Evolutionary conservation across 2,113 vertebrate genomes (phyloP).

Genomic region (Microtus richardsoni): DNA sequence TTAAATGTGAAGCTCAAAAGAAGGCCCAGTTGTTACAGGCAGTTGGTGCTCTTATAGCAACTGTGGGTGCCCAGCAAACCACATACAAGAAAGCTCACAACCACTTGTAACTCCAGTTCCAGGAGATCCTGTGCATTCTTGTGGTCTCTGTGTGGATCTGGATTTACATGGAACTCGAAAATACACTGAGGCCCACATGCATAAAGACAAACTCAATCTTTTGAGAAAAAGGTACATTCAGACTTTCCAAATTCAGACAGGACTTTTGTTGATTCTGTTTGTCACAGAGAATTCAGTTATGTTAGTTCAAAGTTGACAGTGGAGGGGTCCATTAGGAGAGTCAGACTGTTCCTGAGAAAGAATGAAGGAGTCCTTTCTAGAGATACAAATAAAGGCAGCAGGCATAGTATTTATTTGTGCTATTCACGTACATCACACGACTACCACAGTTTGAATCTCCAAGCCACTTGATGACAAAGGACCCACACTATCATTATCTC

Average conservation of each 20-base stretch:
- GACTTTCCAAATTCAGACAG: neutral
- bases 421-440: neutral
- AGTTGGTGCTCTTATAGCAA: neutral
- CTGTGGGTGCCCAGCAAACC: neutral
- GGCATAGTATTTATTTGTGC: neutral
- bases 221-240: neutral
- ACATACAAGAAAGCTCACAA: neutral
- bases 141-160: neutral
- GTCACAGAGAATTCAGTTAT: conserved; percentile 25
- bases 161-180: neutral
- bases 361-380: conserved; percentile 44
- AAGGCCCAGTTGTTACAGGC: neutral
- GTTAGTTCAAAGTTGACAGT: conserved; percentile 36
- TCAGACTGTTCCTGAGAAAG: conserved; percentile 16
- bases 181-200: neutral
- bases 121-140: neutral
- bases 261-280: conserved; percentile 50
- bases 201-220: neutral
- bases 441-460: neutral
- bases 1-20: neutral
- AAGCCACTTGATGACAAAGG: conserved; percentile 40
- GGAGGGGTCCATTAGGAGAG: neutral
- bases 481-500: neutral
- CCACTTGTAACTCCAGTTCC: neutral
- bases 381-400: conserved; percentile 39